A percentile compares a stretch with the other conserved stretches of the same genome.
Conservation (phyloP, 1,140 invertebrate species). For the Glossosoma conforme region DNA sequence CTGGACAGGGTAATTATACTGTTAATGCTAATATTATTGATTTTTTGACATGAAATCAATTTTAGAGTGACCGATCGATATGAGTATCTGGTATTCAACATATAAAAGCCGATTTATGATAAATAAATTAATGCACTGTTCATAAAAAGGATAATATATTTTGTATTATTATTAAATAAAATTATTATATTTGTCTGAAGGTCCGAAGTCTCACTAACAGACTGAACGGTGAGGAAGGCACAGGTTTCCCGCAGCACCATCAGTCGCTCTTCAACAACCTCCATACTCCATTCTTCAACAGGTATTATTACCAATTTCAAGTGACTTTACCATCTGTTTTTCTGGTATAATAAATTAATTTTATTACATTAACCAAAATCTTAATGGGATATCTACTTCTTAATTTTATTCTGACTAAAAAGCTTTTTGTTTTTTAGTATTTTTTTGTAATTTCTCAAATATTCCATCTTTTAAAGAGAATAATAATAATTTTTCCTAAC, state of each 20-base stretch:
- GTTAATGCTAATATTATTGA: too few relatives aligned
- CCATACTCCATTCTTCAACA: slow-evolving; percentile 50
- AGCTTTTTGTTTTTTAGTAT: slow-evolving; percentile 1
- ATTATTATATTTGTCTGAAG: slow-evolving; percentile 42
- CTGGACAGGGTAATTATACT: slow-evolving; percentile 66
- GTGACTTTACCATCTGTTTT: slow-evolving; percentile 5
- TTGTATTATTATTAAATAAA: too few relatives aligned
- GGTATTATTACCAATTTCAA: slow-evolving; percentile 32
- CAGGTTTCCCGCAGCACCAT: slow-evolving; percentile 51
- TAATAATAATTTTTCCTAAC: too few relatives aligned
- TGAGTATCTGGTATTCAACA: too few relatives aligned
- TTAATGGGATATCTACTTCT: neutral
- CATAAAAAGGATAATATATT: too few relatives aligned
- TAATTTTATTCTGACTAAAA: neutral
- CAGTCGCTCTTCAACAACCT: slow-evolving; percentile 45
- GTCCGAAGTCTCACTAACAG: slow-evolving; percentile 79
- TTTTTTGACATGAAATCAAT: too few relatives aligned
- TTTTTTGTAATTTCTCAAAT: neutral
- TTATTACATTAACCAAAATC: too few relatives aligned
- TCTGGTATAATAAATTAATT: slow-evolving; percentile 9
- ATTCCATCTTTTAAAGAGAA: slow-evolving; percentile 5
- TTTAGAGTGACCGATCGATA: too few relatives aligned
- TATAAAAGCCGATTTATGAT: too few relatives aligned
- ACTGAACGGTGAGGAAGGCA: slow-evolving; percentile 74
- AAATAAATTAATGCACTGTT: too few relatives aligned